These are phyloP conservation scores for Cryptomyrus ogoouensis DNA, from an alignment of 2,113 vertebrate species.

Conservation along the genomic window DNA sequence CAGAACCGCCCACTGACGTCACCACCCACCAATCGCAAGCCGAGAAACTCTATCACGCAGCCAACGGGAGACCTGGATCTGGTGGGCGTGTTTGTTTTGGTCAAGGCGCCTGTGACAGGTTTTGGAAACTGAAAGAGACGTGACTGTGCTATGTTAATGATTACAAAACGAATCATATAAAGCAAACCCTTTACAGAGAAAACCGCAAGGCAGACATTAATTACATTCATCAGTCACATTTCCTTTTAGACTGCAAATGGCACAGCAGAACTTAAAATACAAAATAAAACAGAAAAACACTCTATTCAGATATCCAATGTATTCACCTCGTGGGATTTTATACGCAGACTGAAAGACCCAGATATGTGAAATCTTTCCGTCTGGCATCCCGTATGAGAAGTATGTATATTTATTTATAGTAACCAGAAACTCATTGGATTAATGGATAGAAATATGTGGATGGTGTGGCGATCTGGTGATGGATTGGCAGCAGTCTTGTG, in stretches of 20 bases:
- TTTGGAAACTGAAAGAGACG: neutral
- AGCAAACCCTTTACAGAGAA: neutral
- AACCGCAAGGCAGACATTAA: neutral
- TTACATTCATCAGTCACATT: neutral
- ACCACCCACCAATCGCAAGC: neutral
- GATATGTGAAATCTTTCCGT: neutral
- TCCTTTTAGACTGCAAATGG: neutral
- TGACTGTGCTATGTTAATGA: neutral
- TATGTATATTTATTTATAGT: neutral
- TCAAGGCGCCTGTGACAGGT: neutral
- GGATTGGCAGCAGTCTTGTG: no score
- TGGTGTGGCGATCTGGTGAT: neutral
- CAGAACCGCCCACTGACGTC: neutral
- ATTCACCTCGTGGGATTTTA: neutral
- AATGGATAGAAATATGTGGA: neutral
- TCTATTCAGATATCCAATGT: neutral
- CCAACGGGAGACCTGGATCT: neutral
- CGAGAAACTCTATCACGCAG: neutral
- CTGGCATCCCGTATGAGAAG: neutral
- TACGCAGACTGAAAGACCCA: neutral
- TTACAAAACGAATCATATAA: neutral
- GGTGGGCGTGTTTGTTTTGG: slow-evolving; percentile 8
- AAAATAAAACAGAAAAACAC: neutral
- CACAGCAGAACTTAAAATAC: neutral
- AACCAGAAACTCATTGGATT: neutral